Evolutionary conservation across 2,797 vertebrate genomes (phyloP).

Genomic region (Graptemys geographica): DNA sequence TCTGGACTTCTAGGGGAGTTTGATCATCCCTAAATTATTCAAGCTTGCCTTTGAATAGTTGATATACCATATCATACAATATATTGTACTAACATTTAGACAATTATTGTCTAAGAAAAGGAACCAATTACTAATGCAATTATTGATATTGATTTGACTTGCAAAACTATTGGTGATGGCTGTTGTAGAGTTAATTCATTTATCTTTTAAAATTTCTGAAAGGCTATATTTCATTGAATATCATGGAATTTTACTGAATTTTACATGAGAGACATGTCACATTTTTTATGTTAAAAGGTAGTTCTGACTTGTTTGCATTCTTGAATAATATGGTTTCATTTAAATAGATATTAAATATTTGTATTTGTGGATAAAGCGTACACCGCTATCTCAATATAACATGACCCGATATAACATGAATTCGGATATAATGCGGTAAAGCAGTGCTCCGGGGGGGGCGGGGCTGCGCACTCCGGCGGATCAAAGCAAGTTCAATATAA

Average conservation of each 20-base stretch:
- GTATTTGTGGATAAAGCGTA: constrained; percentile 62
- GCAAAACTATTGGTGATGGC: constrained; percentile 25
- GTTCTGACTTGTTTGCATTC: constrained; percentile 57
- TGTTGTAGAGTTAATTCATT: constrained; percentile 30
- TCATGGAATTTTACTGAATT: constrained; percentile 66
- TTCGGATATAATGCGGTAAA: no score
- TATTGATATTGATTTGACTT: constrained; percentile 13
- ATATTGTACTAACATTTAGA: background rate
- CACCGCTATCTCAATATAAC: no score
- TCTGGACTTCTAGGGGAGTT: background rate
- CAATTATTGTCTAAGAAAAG: constrained; percentile 29
- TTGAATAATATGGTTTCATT: constrained; percentile 72
- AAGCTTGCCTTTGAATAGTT: background rate
- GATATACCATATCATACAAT: background rate
- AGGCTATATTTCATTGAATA: constrained; percentile 68
- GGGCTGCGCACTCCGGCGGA: no score
- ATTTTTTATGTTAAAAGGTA: constrained; percentile 64
- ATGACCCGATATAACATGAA: no score
- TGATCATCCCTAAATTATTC: background rate
- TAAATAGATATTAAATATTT: constrained; percentile 67
- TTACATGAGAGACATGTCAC: constrained; percentile 52
- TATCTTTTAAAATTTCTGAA: constrained; percentile 46
- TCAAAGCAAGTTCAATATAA: no score
- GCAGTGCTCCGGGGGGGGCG: no score
- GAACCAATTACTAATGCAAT: constrained; percentile 22